Percentiles rank a stretch among this genome's conserved stretches.
phyloP scores from a whole-genome alignment of 2,113 vertebrate species.

The Hemichromis elongatus region DNA sequence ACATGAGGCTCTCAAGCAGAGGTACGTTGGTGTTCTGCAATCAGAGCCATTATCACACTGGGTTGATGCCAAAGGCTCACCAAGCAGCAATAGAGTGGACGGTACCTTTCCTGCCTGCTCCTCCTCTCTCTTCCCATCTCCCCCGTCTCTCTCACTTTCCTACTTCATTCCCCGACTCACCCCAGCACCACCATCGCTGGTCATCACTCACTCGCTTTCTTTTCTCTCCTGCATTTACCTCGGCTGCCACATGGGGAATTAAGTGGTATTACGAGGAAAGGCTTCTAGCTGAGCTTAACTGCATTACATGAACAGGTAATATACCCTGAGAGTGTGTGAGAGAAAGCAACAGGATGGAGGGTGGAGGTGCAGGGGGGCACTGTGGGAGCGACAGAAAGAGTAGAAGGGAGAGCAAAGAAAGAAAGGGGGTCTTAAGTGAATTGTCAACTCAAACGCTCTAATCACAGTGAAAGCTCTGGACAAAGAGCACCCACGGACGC shows the following conservation, averaged over 20 bases:
- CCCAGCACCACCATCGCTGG: neutral
- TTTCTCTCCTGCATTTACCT: constrained; percentile 75
- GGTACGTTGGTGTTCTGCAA: constrained; percentile 88
- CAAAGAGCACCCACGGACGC: constrained; percentile 81
- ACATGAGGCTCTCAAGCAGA: constrained; percentile 85
- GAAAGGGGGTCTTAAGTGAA: constrained; percentile 82
- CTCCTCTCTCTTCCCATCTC: neutral
- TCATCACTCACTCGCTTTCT: constrained; percentile 67
- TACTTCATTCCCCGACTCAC: constrained; percentile 58
- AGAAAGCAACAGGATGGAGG: constrained; percentile 11
- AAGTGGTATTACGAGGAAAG: constrained; percentile 95
- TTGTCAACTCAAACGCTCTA: constrained; percentile 89
- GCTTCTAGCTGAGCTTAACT: constrained; percentile 91
- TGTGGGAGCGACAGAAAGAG: constrained; percentile 16
- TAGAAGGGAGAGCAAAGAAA: neutral
- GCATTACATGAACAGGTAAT: constrained; percentile 94
- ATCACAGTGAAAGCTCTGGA: constrained; percentile 95
- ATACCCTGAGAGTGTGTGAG: constrained; percentile 67
- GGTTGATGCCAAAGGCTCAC: constrained; percentile 81
- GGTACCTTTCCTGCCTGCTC: neutral
- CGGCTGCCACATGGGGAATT: constrained; percentile 85
- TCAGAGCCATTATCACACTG: constrained; percentile 90
- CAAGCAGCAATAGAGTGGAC: constrained; percentile 55
- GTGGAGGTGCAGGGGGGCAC: neutral
- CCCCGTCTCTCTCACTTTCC: neutral